Percentiles rank a stretch among this genome's conserved stretches.
Evolutionary conservation across 2,888 invertebrate genomes (phyloP).

Genomic region (Eilema griseolum): DNA sequence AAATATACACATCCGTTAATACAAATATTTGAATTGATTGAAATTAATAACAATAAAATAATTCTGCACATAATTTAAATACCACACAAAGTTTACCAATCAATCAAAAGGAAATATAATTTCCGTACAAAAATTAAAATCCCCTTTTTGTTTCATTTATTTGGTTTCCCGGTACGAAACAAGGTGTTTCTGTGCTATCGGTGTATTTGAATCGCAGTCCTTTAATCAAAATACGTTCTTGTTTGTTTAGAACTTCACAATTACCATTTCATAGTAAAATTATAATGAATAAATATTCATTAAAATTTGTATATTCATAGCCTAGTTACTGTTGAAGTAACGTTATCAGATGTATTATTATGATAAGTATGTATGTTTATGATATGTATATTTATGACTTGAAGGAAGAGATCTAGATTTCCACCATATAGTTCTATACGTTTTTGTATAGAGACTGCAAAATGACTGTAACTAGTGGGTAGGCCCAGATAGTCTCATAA

Average conservation of each 20-base stretch:
- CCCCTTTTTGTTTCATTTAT: constrained; percentile 12
- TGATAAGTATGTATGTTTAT: background rate
- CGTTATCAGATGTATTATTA: constrained; percentile 4
- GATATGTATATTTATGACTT: too few species aligned
- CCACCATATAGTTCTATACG: too few species aligned
- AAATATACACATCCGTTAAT: too few species aligned
- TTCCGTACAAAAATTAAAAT: constrained; percentile 12
- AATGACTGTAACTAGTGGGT: too few species aligned
- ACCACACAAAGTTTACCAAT: background rate
- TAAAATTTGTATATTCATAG: constrained; percentile 45
- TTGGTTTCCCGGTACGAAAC: constrained; percentile 15
- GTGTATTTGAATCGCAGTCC: constrained; percentile 25
- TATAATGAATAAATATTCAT: constrained; percentile 52
- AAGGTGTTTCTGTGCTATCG: constrained; percentile 15
- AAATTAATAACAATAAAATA: too few species aligned
- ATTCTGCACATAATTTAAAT: constrained; percentile 7
- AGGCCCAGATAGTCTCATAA: too few species aligned
- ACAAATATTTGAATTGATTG: too few species aligned
- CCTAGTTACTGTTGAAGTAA: background rate
- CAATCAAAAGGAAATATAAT: constrained; percentile 12
- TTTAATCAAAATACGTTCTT: constrained; percentile 45
- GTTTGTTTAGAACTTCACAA: constrained; percentile 48
- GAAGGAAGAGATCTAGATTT: too few species aligned
- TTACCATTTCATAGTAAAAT: constrained; percentile 52
- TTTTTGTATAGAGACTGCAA: too few species aligned